phyloP scores from a whole-genome alignment of 2,113 vertebrate species.

The Brachyhypopomus gauderio region DNA sequence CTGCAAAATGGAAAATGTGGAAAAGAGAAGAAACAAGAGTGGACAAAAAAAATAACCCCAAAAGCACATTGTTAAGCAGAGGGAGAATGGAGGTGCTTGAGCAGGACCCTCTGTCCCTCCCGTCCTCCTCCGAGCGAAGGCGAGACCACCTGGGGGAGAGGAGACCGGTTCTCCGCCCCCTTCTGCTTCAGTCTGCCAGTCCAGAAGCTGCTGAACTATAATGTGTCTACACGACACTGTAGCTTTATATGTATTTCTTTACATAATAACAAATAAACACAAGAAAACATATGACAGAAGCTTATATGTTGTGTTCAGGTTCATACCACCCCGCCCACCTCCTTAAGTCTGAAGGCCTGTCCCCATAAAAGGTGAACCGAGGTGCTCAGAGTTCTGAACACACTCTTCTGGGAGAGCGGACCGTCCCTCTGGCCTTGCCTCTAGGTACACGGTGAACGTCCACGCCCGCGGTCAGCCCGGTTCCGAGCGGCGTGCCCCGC shows the following conservation, averaged over 20 bases:
- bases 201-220: constrained; percentile 23
- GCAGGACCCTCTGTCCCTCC: constrained; percentile 4
- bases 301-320: constrained; percentile 42
- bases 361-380: constrained; percentile 2
- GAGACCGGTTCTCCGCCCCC: neutral
- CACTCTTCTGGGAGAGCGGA: constrained; percentile 8
- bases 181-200: constrained; percentile 11
- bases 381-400: constrained; percentile 42
- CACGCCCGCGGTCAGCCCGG: neutral
- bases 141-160: neutral
- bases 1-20: constrained; percentile 9
- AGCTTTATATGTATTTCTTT: constrained; percentile 26
- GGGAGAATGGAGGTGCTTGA: constrained; percentile 8
- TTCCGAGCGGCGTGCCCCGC: neutral
- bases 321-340: neutral
- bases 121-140: neutral
- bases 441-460: constrained; percentile 23
- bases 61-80: constrained; percentile 23
- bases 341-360: neutral
- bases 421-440: neutral
- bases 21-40: constrained; percentile 15
- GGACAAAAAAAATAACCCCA: neutral
- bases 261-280: constrained; percentile 34
- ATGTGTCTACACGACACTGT: constrained; percentile 26
- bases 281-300: constrained; percentile 22